Base-by-base conservation (phyloP, 1,140 invertebrate species). In the Drosophila eugracilis region DNA sequence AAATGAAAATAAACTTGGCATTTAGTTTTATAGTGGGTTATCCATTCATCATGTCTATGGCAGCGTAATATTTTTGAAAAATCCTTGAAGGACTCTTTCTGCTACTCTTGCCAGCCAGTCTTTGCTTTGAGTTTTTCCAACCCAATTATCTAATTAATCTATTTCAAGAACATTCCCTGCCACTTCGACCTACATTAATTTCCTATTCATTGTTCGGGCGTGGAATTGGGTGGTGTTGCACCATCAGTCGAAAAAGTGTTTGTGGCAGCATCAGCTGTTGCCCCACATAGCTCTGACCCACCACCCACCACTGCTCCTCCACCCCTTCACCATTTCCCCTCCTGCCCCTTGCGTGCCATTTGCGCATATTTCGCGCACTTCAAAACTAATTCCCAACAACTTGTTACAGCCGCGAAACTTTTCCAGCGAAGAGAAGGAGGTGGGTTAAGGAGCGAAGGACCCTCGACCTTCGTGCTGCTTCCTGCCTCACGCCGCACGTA, bases 161-260 rank as follows among this genome's bases (percentile, higher is more conserved):
- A 86, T 83, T 86, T 86, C 83, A 88, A 73, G 75, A 66, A 52
- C 83, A 88, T 78, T 67, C 83, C 42, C 80, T 83, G 60, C 83
- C 74, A 86, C 83, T 86, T 83, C 83, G 81, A 86, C 83, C 83
- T 86, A 88, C 81, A 86, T 86, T 85, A 85, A 85, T 86, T 86
- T 86, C 60, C 74, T 86, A 86, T 86, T 85, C 80, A 85, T 85
- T 85, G 80, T 75, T 73, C 76, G 65, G 41, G 36, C 39, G 5
- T 1, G 5, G 39, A 15, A 22, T 22, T 55, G 28, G 50, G 39
- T 19, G n/a, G 24, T 58, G 71, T 52, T 72, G 66, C 78, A 81
- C 49, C 78, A 77, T 67, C 78, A 83, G 69, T 71, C 30, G 28
- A 19, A n/a, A 14, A 59, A 45, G 57, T 62, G 41, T 10, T 48